Base-by-base conservation (phyloP, 2,113 vertebrate species). In the Pseudopipra pipra region DNA sequence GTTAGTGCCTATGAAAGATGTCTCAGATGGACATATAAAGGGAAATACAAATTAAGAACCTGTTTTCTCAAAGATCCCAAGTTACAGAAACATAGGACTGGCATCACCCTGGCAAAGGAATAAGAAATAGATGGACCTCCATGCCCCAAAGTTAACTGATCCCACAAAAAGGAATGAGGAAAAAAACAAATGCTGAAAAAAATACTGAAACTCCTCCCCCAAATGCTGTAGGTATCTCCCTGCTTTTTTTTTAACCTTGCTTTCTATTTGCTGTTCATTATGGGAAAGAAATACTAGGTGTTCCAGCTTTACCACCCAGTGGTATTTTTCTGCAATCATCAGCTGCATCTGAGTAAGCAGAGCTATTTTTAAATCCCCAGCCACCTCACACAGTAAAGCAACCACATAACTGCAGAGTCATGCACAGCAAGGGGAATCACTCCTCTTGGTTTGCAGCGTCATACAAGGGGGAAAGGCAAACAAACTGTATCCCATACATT, bases 291-390 rank as follows among this genome's bases (percentile, higher is more conserved):
- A 47, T 31, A 78, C 65, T 46, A 81, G 37, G 76, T 92, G 82
- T 95, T 96, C 61, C 82, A 93, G 65, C 55, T 56, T 88, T 67
- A 93, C 41, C 43, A 66, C 12, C 0, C 7, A 62, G n/a, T 0
- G n/a, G 85, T 89, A 8, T 78, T 94, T 96, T 93, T 92, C 95
- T 88, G 68, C 68, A 27, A 4, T 47, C 84, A 71, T 63, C 90
- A 95, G 85, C 76, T 90, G 85, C 65, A 84, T 93, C 52, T 97
- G 96, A 96, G 88, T 89, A 93, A 96, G 93, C 78, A 39, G 75
- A 93, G 79, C 90, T 96, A 95, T 96, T 96, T 96, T 95, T 94
- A 93, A 49, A 55, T 28, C 71, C 23, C 8, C 43, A 41, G 33
- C 28, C 39, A 51, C 11, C 70, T 76, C 27, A 0, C 6, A 0